These are phyloP conservation scores for Toxotes lorentzi DNA, from an alignment of 2,797 vertebrate species.

Conservation along the genomic window DNA sequence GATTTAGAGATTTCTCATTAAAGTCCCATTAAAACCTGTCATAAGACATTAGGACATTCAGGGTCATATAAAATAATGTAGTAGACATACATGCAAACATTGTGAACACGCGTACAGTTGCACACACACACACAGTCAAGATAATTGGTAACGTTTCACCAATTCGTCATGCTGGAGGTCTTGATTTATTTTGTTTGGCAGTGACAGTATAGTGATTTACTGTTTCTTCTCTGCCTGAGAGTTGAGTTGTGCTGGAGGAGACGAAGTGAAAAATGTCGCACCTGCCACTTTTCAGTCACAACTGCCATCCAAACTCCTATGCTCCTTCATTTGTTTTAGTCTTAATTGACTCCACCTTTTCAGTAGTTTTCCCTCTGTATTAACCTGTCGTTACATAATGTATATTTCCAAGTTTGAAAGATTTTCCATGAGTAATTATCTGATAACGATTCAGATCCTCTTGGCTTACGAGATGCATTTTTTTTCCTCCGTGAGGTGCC, in stretches of 20 bases:
- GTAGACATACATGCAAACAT: neutral
- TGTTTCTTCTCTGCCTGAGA: constrained; percentile 38
- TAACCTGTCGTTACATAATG: constrained; percentile 22
- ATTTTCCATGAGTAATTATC: constrained; percentile 57
- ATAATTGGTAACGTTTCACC: constrained; percentile 54
- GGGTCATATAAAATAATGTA: neutral
- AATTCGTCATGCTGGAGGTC: constrained; percentile 44
- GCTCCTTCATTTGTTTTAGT: constrained; percentile 13
- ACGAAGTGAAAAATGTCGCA: constrained; percentile 45
- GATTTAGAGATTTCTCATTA: constrained; percentile 41
- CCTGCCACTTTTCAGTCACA: constrained; percentile 49
- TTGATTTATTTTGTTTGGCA: constrained; percentile 58
- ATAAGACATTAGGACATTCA: neutral
- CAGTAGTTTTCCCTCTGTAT: neutral
- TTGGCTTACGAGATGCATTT: constrained; percentile 28
- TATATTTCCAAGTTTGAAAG: constrained; percentile 24
- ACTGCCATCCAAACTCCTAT: constrained; percentile 10
- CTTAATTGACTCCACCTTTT: constrained; percentile 17
- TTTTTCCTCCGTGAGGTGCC: constrained; percentile 47
- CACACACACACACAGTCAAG: constrained; percentile 33
- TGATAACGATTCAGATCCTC: constrained; percentile 53
- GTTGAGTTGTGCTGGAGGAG: constrained; percentile 37
- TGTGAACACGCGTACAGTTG: constrained; percentile 14
- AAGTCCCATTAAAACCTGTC: constrained; percentile 31
- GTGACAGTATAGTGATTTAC: constrained; percentile 56